These are phyloP conservation scores for Sitobion miscanthi DNA, from an alignment of 1,140 invertebrate genomes.

Conservation along the genomic window DNA sequence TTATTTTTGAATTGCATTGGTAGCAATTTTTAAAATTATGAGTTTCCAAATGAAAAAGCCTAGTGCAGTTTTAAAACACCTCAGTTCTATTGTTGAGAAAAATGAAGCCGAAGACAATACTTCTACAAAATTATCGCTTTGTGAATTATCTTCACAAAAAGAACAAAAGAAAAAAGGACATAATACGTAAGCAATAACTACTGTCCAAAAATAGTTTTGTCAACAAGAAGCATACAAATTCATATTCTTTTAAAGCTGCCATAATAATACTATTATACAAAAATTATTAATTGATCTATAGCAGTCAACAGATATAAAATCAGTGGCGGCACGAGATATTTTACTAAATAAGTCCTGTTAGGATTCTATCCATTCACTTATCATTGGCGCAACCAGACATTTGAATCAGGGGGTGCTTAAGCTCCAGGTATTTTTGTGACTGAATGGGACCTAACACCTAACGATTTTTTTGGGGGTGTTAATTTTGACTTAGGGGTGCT, in stretches of 20 bases:
- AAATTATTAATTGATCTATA: not conserved
- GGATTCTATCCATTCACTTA: too few species aligned
- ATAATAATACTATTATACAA: not conserved
- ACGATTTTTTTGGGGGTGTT: too few species aligned
- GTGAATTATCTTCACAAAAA: not conserved
- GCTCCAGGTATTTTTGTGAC: too few species aligned
- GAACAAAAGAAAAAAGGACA: not conserved
- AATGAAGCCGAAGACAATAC: not conserved
- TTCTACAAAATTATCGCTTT: not conserved
- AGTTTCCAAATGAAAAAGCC: constrained; percentile 39
- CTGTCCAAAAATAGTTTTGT: not conserved
- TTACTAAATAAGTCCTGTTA: too few species aligned
- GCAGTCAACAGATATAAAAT: too few species aligned
- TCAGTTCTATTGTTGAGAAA: not conserved
- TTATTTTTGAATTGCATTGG: not conserved
- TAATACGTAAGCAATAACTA: not conserved
- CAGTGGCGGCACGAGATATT: too few species aligned
- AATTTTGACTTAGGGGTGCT: too few species aligned
- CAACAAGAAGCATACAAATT: not conserved
- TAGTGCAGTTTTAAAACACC: constrained; percentile 1
- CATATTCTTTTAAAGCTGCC: not conserved
- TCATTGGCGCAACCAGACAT: too few species aligned
- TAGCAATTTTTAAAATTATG: not conserved
- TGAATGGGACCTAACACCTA: too few species aligned
- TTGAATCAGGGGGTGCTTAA: too few species aligned